phyloP scores from a whole-genome alignment of 92 coral and sea anemone genomes.

The Plumapathes pennacea region DNA sequence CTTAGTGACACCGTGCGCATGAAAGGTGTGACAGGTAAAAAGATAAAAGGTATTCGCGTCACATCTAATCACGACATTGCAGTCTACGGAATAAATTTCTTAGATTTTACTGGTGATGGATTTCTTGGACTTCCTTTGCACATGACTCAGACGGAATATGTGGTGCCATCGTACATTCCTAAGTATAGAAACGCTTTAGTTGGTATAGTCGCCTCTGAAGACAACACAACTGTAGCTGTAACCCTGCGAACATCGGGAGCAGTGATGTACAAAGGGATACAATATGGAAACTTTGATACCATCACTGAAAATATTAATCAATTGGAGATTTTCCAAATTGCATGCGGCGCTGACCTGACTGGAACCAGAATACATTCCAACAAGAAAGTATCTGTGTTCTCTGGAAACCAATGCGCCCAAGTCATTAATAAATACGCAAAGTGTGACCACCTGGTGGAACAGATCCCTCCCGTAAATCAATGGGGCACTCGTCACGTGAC shows the following conservation, averaged over 20 bases:
- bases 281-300: slow-evolving; percentile 26
- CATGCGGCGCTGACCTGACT: slow-evolving; percentile 41
- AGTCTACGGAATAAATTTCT: slow-evolving; percentile 55
- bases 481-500: slow-evolving; percentile 78
- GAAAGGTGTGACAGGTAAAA: slow-evolving; percentile 13
- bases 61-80: slow-evolving; percentile 59
- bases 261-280: not conserved
- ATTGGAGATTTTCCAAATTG: slow-evolving; percentile 68
- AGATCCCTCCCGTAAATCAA: slow-evolving; percentile 65
- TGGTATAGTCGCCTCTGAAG: slow-evolving; percentile 63
- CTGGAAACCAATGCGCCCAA: slow-evolving; percentile 81
- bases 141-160: slow-evolving; percentile 52
- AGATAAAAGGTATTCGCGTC: slow-evolving; percentile 65
- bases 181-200: slow-evolving; percentile 53
- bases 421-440: slow-evolving; percentile 43
- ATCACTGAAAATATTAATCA: slow-evolving; percentile 37
- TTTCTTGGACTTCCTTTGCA: slow-evolving; percentile 79
- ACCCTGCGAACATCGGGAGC: slow-evolving; percentile 32
- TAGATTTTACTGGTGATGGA: slow-evolving; percentile 57
- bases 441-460: slow-evolving; percentile 87
- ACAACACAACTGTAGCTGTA: slow-evolving; percentile 53
- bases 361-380: slow-evolving; percentile 71
- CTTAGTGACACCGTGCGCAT: slow-evolving; percentile 63
- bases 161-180: slow-evolving; percentile 67
- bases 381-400: slow-evolving; percentile 74